These are phyloP conservation scores for Hirundichthys speculiger DNA, from an alignment of 2,113 vertebrate species.

Conservation along the genomic window DNA sequence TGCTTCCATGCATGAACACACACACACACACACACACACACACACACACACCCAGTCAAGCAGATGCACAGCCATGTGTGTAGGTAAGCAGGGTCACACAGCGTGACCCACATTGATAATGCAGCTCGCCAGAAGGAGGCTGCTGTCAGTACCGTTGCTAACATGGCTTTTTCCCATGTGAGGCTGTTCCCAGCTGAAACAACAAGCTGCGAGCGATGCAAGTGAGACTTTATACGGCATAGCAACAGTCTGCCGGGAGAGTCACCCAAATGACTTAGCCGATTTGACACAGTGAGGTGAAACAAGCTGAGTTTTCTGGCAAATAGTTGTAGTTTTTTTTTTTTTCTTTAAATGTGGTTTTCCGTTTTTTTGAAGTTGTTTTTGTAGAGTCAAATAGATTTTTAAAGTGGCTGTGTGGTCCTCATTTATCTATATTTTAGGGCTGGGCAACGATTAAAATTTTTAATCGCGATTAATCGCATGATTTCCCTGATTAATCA, in stretches of 20 bases:
- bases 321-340: conserved; percentile 13
- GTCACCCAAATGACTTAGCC: conserved; percentile 43
- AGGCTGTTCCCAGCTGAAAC: conserved; percentile 47
- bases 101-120: conserved; percentile 53
- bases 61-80: conserved; percentile 16
- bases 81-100: conserved; percentile 24
- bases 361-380: background rate
- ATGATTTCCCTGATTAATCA: too few species aligned
- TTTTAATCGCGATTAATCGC: too few species aligned
- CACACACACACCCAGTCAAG: background rate
- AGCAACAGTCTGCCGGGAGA: conserved; percentile 53
- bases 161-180: conserved; percentile 43
- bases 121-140: conserved; percentile 31
- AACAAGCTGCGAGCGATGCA: conserved; percentile 46
- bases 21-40: conserved; percentile 2
- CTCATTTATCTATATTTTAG: too few species aligned
- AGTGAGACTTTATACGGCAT: conserved; percentile 51
- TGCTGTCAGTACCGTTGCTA: conserved; percentile 42
- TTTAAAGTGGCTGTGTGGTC: background rate
- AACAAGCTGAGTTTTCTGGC: conserved; percentile 31
- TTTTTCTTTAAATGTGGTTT: background rate
- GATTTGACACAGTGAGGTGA: conserved; percentile 70
- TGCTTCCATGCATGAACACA: background rate
- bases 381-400: background rate
- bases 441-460: too few species aligned